Evolutionary conservation across 2,888 invertebrate species (phyloP).

Genomic region (Drosophila barbarae): DNA sequence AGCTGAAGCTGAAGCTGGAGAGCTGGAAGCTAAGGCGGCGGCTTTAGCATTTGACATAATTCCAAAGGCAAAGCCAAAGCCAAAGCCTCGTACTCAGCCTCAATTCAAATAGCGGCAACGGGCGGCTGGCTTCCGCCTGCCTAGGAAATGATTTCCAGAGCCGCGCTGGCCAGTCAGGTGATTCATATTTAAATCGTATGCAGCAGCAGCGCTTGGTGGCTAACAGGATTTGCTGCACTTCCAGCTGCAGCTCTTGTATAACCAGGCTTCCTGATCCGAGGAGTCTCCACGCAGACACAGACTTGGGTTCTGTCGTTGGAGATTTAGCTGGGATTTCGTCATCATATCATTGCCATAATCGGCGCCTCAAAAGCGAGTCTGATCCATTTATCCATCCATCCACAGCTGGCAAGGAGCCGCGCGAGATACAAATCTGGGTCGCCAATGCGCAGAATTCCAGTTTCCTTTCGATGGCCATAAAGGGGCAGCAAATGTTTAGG

Average conservation of each 20-base stretch:
- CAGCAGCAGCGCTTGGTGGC: constrained; percentile 6
- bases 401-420: constrained; percentile 87
- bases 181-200: constrained; percentile 42
- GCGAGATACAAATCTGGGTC: constrained; percentile 88
- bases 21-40: constrained; percentile 7
- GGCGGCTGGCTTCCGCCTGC: constrained; percentile 22
- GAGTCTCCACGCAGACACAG: background rate
- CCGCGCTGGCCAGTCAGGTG: constrained; percentile 10
- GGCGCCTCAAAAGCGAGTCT: constrained; percentile 26
- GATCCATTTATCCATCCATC: constrained; percentile 2
- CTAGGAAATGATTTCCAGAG: constrained; percentile 38
- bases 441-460: constrained; percentile 90
- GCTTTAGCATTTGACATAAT: constrained; percentile 67
- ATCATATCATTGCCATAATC: constrained; percentile 1
- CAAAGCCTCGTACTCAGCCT: constrained; percentile 31
- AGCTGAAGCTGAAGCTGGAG: constrained; percentile 5
- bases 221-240: constrained; percentile 29
- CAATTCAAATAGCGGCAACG: constrained; percentile 45
- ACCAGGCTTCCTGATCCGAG: constrained; percentile 5
- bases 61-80: constrained; percentile 51
- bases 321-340: background rate
- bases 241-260: constrained; percentile 12
- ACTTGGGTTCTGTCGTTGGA: background rate
- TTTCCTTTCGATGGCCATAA: constrained; percentile 89
- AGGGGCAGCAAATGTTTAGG: constrained; percentile 90